Percentiles rank a stretch among this genome's conserved stretches.
These are phyloP conservation scores for Synodontis membranacea DNA, from an alignment of 2,113 vertebrate genomes.

Conservation along the genomic window DNA sequence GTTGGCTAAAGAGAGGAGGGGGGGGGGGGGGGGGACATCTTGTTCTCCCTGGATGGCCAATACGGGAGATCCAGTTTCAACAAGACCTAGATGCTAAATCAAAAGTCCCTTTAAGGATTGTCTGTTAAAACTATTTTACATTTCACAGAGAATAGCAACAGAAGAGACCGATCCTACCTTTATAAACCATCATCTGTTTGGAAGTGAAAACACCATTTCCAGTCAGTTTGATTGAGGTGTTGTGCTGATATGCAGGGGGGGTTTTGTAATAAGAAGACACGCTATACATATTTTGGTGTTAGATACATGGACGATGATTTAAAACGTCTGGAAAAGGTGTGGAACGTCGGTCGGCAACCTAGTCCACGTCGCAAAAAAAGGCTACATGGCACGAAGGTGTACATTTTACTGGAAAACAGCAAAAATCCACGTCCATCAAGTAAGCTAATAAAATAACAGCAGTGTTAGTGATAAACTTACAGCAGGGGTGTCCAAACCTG, in stretches of 20 bases:
- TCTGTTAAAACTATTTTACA: not conserved
- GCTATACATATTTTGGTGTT: no score
- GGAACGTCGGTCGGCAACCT: not conserved
- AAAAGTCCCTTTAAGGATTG: not conserved
- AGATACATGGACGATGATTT: not conserved
- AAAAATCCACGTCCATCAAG: not conserved
- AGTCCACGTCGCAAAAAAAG: not conserved
- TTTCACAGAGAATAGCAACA: not conserved
- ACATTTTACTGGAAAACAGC: not conserved
- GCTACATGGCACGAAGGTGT: not conserved
- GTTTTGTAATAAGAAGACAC: no score
- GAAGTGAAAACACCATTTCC: not conserved
- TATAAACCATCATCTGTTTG: not conserved
- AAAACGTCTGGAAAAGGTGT: not conserved
- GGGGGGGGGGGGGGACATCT: not conserved
- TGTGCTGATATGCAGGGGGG: not conserved
- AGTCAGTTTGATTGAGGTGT: not conserved
- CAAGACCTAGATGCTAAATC: not conserved
- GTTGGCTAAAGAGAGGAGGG: not conserved
- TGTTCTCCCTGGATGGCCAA: conserved; percentile 1
- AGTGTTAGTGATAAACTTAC: not conserved
- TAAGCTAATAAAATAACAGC: not conserved
- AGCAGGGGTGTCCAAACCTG: no score
- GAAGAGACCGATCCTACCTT: not conserved
- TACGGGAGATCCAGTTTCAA: not conserved